Conservation (phyloP, 1,140 invertebrate genomes). For the Drosophila novamexicana region DNA sequence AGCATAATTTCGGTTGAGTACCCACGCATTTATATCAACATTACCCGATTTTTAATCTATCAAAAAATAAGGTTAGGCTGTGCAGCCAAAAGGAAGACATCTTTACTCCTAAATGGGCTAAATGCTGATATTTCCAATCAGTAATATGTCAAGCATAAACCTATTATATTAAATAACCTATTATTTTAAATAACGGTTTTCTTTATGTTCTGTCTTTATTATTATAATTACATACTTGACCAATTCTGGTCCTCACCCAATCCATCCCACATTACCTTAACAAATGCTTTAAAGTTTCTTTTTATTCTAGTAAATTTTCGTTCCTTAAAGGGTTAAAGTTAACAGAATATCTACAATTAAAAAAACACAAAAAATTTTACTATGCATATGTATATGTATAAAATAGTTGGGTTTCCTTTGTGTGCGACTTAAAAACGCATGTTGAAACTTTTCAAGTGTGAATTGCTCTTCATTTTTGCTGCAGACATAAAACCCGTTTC, state of each 20-base stretch:
- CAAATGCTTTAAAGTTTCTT: too few relatives aligned
- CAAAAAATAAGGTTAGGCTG: too few relatives aligned
- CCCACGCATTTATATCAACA: conserved; percentile 8
- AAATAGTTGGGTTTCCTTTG: conserved; percentile 68
- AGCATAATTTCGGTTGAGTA: background rate
- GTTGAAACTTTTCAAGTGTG: conserved; percentile 80
- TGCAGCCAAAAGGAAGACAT: too few relatives aligned
- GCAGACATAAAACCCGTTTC: conserved; percentile 56
- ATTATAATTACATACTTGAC: too few relatives aligned
- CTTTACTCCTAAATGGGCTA: too few relatives aligned
- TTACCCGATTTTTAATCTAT: conserved; percentile 18
- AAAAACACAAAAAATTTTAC: conserved; percentile 23
- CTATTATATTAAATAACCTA: too few relatives aligned
- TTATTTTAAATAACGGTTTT: too few relatives aligned
- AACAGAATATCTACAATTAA: conserved; percentile 13
- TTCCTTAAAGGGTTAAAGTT: conserved; percentile 16
- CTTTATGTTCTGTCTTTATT: too few relatives aligned
- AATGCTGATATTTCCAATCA: too few relatives aligned
- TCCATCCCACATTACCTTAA: too few relatives aligned
- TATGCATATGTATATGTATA: conserved; percentile 21
- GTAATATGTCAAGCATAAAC: too few relatives aligned
- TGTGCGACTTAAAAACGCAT: conserved; percentile 77
- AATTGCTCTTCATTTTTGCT: conserved; percentile 80
- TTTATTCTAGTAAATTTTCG: background rate
- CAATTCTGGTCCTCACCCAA: too few relatives aligned